phyloP scores from a whole-genome alignment of 37 sponge, comb jelly and placozoan genomes.

The Aphrocallistes beatrix region DNA sequence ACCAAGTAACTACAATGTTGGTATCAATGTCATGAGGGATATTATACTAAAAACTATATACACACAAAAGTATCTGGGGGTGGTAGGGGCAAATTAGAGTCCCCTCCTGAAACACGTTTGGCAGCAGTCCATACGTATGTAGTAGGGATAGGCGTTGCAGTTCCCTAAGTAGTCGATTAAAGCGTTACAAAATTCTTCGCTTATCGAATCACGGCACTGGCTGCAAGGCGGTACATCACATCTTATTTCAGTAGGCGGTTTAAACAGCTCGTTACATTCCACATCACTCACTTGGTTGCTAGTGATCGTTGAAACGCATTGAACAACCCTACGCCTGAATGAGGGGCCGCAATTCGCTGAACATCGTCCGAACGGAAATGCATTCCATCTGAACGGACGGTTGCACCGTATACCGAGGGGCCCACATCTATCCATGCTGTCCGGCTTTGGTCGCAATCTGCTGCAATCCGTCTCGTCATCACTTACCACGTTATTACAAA shows the following conservation, averaged over 20 bases:
- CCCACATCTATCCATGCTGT: background rate
- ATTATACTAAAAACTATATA: too few species aligned
- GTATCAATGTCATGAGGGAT: background rate
- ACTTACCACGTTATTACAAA: background rate
- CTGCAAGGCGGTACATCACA: background rate
- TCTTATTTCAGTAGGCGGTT: background rate
- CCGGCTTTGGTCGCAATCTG: background rate
- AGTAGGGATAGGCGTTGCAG: background rate
- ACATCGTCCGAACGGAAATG: background rate
- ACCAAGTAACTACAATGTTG: background rate
- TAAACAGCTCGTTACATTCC: background rate
- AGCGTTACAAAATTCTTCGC: background rate
- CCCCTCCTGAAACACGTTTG: background rate
- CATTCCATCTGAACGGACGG: background rate
- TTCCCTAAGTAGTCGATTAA: background rate
- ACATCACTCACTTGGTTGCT: background rate
- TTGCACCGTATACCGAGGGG: background rate
- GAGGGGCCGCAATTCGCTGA: background rate
- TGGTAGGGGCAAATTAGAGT: too few species aligned
- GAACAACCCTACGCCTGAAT: background rate
- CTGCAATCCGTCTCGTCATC: background rate
- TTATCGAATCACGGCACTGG: background rate
- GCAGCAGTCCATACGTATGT: background rate
- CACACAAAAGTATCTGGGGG: too few species aligned
- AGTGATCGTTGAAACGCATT: background rate